Conservation (phyloP, 2,888 invertebrate genomes). For the Cantharis nigra region DNA sequence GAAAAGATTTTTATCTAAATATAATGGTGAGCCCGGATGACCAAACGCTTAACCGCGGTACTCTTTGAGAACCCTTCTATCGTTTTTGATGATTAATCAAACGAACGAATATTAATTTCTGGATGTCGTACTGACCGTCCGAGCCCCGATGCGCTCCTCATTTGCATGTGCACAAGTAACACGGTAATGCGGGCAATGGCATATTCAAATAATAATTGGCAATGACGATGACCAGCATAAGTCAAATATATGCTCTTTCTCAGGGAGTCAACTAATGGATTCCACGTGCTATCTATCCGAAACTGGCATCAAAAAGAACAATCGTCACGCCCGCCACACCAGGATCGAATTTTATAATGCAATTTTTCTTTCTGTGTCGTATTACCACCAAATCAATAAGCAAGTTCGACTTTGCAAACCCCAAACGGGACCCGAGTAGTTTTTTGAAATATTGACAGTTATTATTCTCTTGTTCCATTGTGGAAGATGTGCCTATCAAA, state of each 20-base stretch:
- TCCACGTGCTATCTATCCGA: constrained; percentile 40
- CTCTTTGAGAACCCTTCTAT: constrained; percentile 18
- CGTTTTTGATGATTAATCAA: constrained; percentile 46
- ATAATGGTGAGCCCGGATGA: constrained; percentile 11
- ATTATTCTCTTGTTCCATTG: not conserved
- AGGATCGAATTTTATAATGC: constrained; percentile 10
- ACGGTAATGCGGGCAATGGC: constrained; percentile 48
- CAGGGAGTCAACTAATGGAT: constrained; percentile 42
- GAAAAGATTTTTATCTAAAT: not conserved
- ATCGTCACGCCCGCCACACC: constrained; percentile 12
- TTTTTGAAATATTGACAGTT: not conserved
- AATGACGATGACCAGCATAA: constrained; percentile 52
- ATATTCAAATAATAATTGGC: constrained; percentile 50
- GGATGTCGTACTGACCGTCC: constrained; percentile 47
- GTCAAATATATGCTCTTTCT: constrained; percentile 38
- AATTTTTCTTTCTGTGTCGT: not conserved
- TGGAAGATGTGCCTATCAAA: not conserved
- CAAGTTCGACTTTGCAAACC: not conserved
- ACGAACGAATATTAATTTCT: constrained; percentile 48
- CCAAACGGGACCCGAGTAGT: not conserved
- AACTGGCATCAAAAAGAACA: constrained; percentile 7
- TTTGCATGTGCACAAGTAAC: constrained; percentile 48
- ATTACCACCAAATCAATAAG: not conserved
- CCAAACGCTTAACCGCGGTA: not conserved
- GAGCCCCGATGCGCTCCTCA: constrained; percentile 45